Conservation (phyloP, 2,113 vertebrate species). For the Papio anubis region DNA sequence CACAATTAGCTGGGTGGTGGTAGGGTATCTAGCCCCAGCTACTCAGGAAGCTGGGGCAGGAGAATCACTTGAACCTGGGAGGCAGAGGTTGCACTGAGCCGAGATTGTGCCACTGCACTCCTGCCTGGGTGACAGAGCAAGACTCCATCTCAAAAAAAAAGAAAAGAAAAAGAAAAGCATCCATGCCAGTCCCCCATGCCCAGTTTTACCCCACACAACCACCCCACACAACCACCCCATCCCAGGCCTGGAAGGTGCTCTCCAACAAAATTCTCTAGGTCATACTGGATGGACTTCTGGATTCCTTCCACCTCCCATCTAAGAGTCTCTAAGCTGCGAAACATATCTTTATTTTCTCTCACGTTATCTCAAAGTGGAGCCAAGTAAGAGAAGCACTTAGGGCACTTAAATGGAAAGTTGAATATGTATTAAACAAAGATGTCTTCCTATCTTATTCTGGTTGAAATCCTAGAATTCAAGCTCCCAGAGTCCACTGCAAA, state of each 20-base stretch:
- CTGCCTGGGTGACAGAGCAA: no score
- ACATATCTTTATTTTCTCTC: not conserved
- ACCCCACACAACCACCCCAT: not conserved
- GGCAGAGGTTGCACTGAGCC: no score
- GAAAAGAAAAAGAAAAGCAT: no score
- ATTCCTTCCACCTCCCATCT: not conserved
- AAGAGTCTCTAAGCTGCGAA: not conserved
- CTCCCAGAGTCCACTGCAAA: not conserved
- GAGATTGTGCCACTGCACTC: no score
- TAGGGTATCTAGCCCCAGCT: no score
- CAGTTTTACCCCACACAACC: not conserved
- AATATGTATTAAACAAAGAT: not conserved
- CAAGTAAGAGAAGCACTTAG: not conserved
- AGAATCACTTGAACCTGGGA: no score
- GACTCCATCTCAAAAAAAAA: no score
- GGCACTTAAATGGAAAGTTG: not conserved
- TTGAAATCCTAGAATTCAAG: constrained; percentile 42
- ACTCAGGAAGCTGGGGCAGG: no score
- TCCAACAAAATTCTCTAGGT: not conserved
- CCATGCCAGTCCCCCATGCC: no score
- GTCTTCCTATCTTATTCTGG: not conserved
- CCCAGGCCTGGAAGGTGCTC: not conserved
- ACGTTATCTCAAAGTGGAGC: constrained; percentile 10
- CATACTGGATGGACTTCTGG: not conserved
- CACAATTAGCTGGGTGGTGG: no score